phyloP scores from a whole-genome alignment of 2,888 invertebrate genomes.

The Hydropsyche betteni region DNA sequence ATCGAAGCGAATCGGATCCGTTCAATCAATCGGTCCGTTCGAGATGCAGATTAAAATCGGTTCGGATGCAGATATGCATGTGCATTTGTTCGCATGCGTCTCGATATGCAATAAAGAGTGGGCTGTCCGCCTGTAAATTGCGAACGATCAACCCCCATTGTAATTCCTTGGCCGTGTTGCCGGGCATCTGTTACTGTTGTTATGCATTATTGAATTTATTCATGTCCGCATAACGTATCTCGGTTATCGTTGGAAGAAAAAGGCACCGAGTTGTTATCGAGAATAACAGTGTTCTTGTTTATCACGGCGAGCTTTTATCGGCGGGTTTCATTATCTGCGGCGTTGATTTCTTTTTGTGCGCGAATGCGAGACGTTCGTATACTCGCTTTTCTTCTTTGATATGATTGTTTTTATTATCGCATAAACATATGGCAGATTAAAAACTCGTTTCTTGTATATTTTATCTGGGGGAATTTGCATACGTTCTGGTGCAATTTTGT shows the following conservation, averaged over 20 bases:
- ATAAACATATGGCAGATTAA: neutral
- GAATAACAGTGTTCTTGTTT: neutral
- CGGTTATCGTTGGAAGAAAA: neutral
- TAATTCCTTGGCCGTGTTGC: conserved; percentile 5
- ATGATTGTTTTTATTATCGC: neutral
- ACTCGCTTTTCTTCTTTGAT: neutral
- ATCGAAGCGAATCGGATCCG: conserved; percentile 11
- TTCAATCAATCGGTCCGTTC: conserved; percentile 32
- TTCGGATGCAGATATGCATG: conserved; percentile 26
- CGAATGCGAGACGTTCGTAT: too few relatives aligned
- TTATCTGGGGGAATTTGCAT: neutral
- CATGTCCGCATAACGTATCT: too few relatives aligned
- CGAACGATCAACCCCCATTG: conserved; percentile 27
- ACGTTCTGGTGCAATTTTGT: conserved; percentile 14
- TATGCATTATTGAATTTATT: too few relatives aligned
- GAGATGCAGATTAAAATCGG: conserved; percentile 37
- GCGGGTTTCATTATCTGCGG: neutral
- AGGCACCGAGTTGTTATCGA: neutral
- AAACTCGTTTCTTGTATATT: neutral
- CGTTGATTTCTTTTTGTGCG: neutral
- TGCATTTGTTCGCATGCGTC: too few relatives aligned
- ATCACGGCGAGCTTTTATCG: neutral
- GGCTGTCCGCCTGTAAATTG: conserved; percentile 39
- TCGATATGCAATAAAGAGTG: conserved; percentile 38
- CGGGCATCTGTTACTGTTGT: neutral